These are phyloP conservation scores for Drosophila asahinai DNA, from an alignment of 1,140 invertebrate species.

Conservation along the genomic window DNA sequence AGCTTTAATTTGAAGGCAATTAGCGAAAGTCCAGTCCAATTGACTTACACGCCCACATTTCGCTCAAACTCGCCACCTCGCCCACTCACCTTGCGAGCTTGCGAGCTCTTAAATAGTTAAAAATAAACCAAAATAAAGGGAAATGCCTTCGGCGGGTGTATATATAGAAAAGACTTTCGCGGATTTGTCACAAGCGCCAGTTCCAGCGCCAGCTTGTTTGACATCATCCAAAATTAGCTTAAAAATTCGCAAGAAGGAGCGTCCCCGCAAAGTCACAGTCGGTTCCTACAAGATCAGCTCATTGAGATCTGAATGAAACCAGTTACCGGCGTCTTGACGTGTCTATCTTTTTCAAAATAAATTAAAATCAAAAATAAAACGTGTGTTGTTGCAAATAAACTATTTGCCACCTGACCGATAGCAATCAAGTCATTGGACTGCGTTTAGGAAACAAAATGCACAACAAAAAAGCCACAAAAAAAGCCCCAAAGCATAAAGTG, in stretches of 20 bases:
- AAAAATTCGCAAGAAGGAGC: constrained; percentile 18
- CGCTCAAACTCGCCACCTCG: constrained; percentile 8
- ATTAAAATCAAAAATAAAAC: constrained; percentile 14
- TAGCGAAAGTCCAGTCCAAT: constrained; percentile 23
- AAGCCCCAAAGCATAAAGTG: constrained; percentile 34
- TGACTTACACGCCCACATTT: constrained; percentile 32
- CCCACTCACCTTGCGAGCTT: constrained; percentile 23
- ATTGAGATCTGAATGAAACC: constrained; percentile 35
- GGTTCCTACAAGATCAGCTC: constrained; percentile 1
- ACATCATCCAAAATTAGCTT: constrained; percentile 47
- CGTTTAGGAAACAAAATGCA: constrained; percentile 55
- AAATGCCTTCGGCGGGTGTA: constrained; percentile 12
- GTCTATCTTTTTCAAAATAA: constrained; percentile 13
- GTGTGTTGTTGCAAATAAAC: constrained; percentile 31
- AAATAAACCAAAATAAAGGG: constrained; percentile 50
- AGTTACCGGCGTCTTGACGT: constrained; percentile 49
- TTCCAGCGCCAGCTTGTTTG: constrained; percentile 29
- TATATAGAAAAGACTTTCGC: constrained; percentile 13
- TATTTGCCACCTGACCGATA: constrained; percentile 43
- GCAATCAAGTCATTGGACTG: constrained; percentile 57
- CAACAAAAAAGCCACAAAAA: constrained; percentile 28
- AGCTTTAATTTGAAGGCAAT: constrained; percentile 36
- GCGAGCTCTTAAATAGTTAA: constrained; percentile 46
- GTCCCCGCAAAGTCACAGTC: background rate
- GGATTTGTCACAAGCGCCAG: background rate